Conservation (phyloP, 2,797 vertebrate species). For the Thamnophis elegans region DNA sequence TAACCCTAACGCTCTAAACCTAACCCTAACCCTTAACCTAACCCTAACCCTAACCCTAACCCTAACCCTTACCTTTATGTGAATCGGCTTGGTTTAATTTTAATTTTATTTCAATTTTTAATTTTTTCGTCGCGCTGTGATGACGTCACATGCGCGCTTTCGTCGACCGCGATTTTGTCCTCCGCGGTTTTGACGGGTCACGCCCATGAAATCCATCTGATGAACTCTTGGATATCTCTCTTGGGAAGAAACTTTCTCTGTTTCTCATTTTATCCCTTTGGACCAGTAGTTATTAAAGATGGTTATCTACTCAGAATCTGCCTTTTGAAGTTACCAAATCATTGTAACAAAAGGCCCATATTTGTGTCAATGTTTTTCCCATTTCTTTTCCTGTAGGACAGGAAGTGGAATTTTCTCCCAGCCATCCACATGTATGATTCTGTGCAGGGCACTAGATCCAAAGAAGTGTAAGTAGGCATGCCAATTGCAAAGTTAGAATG, state of each 20-base stretch:
- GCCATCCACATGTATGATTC: background rate
- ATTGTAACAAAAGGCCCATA: background rate
- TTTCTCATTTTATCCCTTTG: background rate
- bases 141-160: no score
- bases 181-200: no score
- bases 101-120: no score
- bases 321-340: background rate
- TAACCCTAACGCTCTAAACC: no score
- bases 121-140: no score
- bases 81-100: no score
- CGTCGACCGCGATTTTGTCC: no score
- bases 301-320: background rate
- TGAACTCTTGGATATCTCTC: background rate
- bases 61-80: no score
- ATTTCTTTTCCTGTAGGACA: background rate
- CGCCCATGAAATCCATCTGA: background rate
- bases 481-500: background rate
- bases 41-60: no score
- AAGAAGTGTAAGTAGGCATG: background rate
- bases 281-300: background rate
- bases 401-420: background rate
- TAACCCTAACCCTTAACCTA: no score
- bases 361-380: background rate
- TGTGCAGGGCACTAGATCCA: background rate
- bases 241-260: background rate